Evolutionary conservation across 1,140 invertebrate species (phyloP).

Genomic region (Drosophila ambigua): DNA sequence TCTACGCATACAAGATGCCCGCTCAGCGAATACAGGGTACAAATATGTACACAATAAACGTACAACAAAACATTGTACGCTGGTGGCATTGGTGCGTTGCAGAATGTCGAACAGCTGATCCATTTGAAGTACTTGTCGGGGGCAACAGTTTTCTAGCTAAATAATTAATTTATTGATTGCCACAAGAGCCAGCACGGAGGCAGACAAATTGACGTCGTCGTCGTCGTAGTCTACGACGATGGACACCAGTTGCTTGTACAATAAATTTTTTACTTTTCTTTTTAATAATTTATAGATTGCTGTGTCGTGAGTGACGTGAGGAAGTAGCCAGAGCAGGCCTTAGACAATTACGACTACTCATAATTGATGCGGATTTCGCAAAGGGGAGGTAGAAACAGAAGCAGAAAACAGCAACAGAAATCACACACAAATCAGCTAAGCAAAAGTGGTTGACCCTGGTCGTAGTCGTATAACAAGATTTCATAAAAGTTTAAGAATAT

Average conservation of each 20-base stretch:
- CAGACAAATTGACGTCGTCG: constrained; percentile 64
- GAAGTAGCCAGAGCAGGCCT: constrained; percentile 32
- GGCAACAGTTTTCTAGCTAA: constrained; percentile 43
- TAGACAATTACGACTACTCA: constrained; percentile 19
- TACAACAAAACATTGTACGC: no score
- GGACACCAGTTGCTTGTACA: constrained; percentile 60
- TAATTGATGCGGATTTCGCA: constrained; percentile 16
- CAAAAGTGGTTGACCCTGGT: constrained; percentile 63
- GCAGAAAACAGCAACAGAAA: constrained; percentile 7
- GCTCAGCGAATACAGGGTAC: no score
- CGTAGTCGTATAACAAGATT: not conserved
- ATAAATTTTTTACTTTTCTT: constrained; percentile 16
- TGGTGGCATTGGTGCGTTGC: constrained; percentile 32
- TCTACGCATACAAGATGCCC: no score
- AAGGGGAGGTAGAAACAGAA: constrained; percentile 9
- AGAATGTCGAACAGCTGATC: constrained; percentile 56
- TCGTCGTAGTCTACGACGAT: constrained; percentile 9
- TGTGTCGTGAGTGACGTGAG: not conserved
- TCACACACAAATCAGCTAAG: constrained; percentile 35
- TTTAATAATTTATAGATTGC: constrained; percentile 54
- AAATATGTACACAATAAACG: no score
- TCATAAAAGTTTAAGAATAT: not conserved
- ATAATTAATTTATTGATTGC: constrained; percentile 73
- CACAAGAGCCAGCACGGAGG: constrained; percentile 10
- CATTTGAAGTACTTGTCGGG: constrained; percentile 23